These are phyloP conservation scores for Vimba vimba DNA, from an alignment of 2,113 vertebrate species.

Conservation along the genomic window DNA sequence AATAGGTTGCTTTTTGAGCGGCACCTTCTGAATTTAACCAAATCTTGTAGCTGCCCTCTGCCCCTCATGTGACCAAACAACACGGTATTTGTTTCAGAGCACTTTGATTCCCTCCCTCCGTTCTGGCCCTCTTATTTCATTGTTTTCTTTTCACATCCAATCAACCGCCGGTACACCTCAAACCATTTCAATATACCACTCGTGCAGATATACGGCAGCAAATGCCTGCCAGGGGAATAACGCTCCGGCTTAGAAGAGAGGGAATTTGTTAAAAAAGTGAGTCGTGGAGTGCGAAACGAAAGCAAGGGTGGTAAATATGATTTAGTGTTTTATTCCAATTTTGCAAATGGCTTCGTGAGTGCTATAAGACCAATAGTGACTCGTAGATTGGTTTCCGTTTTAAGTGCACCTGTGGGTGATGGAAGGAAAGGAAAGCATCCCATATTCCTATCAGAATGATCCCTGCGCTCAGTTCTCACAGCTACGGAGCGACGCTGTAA, in stretches of 20 bases:
- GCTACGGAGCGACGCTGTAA: not conserved
- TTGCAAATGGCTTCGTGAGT: constrained; percentile 30
- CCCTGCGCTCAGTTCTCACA: not conserved
- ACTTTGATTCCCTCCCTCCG: constrained; percentile 54
- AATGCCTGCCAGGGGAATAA: constrained; percentile 50
- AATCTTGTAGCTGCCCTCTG: constrained; percentile 63
- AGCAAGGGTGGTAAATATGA: constrained; percentile 21
- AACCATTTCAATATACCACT: constrained; percentile 78
- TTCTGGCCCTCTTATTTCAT: constrained; percentile 64
- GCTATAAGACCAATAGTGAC: constrained; percentile 9
- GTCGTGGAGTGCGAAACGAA: constrained; percentile 23
- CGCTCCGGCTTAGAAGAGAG: not conserved
- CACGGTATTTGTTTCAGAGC: constrained; percentile 60
- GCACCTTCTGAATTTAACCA: constrained; percentile 73
- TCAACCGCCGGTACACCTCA: constrained; percentile 67
- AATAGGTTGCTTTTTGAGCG: constrained; percentile 78
- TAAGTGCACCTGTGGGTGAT: constrained; percentile 14
- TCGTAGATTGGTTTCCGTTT: constrained; percentile 12
- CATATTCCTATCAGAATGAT: not conserved
- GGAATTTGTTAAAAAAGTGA: constrained; percentile 5
- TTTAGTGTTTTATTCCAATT: constrained; percentile 5
- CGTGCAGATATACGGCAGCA: constrained; percentile 50
- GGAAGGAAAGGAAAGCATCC: not conserved
- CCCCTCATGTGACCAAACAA: constrained; percentile 21
- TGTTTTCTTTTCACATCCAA: constrained; percentile 71